Evolutionary conservation across 1,140 invertebrate genomes (phyloP), one percentile per base, ranked within the genome.

Genomic region (Pogonomyrmex barbatus): DNA sequence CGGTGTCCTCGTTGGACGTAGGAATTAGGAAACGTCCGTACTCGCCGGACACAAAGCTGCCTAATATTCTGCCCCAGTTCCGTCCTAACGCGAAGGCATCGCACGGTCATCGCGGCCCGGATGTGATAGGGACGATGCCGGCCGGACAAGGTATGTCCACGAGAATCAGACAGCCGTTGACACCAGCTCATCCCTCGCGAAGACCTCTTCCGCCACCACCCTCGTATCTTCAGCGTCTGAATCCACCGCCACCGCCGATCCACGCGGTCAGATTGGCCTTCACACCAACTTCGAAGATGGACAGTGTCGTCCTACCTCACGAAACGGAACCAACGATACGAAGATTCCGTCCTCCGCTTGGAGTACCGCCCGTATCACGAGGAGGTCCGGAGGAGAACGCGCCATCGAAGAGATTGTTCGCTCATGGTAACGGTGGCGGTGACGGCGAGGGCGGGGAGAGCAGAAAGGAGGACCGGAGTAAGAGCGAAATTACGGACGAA

Each of bases 31-130:
- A 95, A 84, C 93, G 95, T 33, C 94, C 95, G 6, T 85, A 93
- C 42, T 81, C 92, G n/a, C 87, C 92, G 73, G 94, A 95, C 33
- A 60, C 89, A 0, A 96, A 96, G 85, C 88, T 97, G 63, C 97
- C 97, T 0, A 97, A 97, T 88, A 97, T 97, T 87, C 88, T 97
- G 50, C 97, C 97, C 0, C 97, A 97, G 89, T 97, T 97, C 79
- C 94, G 97, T 70, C 97, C 97, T 0, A 97, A 97, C 86, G 96
- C 96, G 0, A 96, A 96, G 88, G 93, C 96, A 2, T 96, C 96
- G 0, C 94, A 95, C 30, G 95, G 95, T 1, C 96, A 96, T 84
- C 92, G 93, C 33, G 93, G 92, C 5, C 87, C 94, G 2, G 94
- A 95, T 1, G 84, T 90, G 0, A 93, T 95, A 17, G 95, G 95